Evolutionary conservation across 2,113 vertebrate genomes (phyloP), one percentile per base, ranked within the genome.

Genomic region (Atractosteus spatula): DNA sequence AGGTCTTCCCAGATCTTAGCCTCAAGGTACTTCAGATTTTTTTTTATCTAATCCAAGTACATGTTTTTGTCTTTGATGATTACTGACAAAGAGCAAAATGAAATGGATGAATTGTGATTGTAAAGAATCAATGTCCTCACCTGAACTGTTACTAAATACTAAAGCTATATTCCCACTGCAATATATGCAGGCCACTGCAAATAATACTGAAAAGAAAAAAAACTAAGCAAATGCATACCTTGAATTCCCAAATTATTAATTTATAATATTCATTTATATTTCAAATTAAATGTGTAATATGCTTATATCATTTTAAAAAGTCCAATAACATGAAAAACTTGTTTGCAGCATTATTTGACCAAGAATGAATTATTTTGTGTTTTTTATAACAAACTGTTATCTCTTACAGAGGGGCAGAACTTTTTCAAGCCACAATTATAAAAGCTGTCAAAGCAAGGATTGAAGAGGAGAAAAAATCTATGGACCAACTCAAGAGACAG

Each of bases 401-500:
- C 80, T 81, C 80, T 83, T 88, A 44, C 78, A 99, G 97, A 84
- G 97, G 97, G 66, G 97, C 96, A 0, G 97, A 99, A 85, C 94
- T 99, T 70, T 99, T 98, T 86, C 97, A 98, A 84, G 97, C 97
- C 80, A 98, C 95, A 13, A 98, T 99, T 71, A 97, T 99, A 63
- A 99, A 99, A 81, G 96, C 96, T 68, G 97, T 99, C 55, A 95
- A 94, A 75, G 97, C 97, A 80, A 90, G 96, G 83, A 92, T 99
- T 75, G 97, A 98, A 80, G 97, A 98, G 73, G 97, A 99, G 85
- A 94, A 95, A 66, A 99, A 94, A 78, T 99, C 97, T 71, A 98
- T 99, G 95, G 96, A 99, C 80, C 97, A 98, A 72, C 91, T 99
- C 66, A 99, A 98, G 83, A 96, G 96, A 94, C 97, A 99, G 97